Percentiles rank a stretch among this genome's conserved stretches.
Conservation (phyloP, 2,797 vertebrate genomes). For the Phataginus tetradactyla region DNA sequence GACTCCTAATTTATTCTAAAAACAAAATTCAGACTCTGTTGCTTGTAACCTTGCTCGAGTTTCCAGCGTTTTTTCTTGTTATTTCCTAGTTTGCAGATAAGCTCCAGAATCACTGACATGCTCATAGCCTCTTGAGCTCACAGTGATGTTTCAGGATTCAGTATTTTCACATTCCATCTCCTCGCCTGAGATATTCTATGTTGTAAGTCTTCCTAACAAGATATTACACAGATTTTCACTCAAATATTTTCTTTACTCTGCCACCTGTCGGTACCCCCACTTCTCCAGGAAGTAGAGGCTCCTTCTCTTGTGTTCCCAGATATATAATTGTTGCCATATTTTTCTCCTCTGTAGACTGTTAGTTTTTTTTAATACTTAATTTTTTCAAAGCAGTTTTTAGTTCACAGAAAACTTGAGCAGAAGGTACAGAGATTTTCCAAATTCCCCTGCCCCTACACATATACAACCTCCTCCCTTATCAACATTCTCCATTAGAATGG, state of each 20-base stretch:
- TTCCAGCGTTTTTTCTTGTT: not conserved
- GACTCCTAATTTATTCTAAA: not conserved
- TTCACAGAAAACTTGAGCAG: not conserved
- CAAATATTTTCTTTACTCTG: not conserved
- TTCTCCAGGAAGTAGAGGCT: not conserved
- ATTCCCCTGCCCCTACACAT: not conserved
- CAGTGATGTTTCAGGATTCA: not conserved
- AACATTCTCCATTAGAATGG: not conserved
- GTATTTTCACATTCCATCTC: not conserved
- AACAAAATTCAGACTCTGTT: not conserved
- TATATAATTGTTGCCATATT: not conserved
- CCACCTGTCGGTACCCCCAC: accelerated
- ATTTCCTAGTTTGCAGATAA: not conserved
- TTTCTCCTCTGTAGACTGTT: not conserved
- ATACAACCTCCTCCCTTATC: not conserved
- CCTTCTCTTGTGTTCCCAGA: not conserved
- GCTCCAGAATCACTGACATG: not conserved
- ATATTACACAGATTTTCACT: not conserved
- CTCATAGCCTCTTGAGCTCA: not conserved
- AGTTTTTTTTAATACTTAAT: not conserved
- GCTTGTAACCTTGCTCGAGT: accelerated
- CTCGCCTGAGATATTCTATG: too few species aligned
- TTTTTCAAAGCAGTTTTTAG: not conserved
- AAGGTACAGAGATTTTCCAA: not conserved
- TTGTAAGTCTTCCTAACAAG: not conserved